Conservation (phyloP, 1,140 invertebrate genomes). For the Phymorhynchus buccinoides region DNA sequence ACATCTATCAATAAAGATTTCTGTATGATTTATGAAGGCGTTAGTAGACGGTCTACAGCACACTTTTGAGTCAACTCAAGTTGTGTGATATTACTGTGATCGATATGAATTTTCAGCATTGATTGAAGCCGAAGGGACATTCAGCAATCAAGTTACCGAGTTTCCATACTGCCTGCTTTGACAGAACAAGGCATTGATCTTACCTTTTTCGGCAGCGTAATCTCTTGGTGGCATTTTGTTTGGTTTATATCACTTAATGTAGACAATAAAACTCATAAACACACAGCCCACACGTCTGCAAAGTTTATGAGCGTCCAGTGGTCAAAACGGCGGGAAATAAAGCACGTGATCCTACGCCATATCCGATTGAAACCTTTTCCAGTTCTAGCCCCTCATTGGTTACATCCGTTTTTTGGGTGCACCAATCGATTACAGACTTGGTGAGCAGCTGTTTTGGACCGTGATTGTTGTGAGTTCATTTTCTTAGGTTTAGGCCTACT, state of each 20-base stretch:
- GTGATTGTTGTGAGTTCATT: not conserved
- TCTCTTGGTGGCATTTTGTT: constrained; percentile 70
- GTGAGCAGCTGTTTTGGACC: not conserved
- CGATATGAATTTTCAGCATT: too few relatives aligned
- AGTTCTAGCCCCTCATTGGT: constrained; percentile 11
- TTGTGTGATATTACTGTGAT: too few relatives aligned
- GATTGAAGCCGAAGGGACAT: too few relatives aligned
- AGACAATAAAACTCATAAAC: not conserved
- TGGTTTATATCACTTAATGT: not conserved
- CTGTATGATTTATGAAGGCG: too few relatives aligned
- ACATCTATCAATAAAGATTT: too few relatives aligned
- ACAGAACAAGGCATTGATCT: too few relatives aligned
- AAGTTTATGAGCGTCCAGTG: not conserved
- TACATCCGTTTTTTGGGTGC: not conserved
- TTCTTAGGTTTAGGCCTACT: not conserved
- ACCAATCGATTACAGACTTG: not conserved
- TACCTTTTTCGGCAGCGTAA: constrained; percentile 73
- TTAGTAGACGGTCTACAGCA: too few relatives aligned
- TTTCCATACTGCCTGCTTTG: too few relatives aligned
- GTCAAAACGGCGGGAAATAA: constrained; percentile 55
- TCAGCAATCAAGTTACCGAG: too few relatives aligned
- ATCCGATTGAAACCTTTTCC: constrained; percentile 26
- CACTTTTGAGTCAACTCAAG: too few relatives aligned
- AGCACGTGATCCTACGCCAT: constrained; percentile 47
- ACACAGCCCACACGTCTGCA: not conserved